These are phyloP conservation scores for Amorpha juglandis DNA, from an alignment of 2,888 invertebrate genomes.

Conservation along the genomic window DNA sequence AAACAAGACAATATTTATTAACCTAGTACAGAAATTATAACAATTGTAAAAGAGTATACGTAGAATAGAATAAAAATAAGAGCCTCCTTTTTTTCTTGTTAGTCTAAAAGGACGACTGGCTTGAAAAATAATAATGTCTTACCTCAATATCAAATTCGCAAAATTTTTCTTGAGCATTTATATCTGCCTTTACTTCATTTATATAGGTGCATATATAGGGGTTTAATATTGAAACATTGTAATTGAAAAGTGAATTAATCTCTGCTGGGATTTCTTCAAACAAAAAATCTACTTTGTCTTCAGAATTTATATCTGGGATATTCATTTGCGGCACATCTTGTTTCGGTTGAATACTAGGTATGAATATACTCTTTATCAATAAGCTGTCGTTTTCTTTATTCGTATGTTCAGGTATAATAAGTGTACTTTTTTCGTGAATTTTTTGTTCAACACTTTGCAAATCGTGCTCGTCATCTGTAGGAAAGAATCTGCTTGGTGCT, in stretches of 20 bases:
- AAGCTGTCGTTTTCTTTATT: constrained; percentile 41
- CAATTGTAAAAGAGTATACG: background rate
- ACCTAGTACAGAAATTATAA: background rate
- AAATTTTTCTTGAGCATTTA: constrained; percentile 64
- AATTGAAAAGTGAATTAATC: constrained; percentile 42
- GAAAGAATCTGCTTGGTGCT: constrained; percentile 56
- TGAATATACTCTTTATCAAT: constrained; percentile 49
- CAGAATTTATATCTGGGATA: constrained; percentile 39
- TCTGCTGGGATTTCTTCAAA: constrained; percentile 52
- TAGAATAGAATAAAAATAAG: no score
- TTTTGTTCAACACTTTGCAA: constrained; percentile 44
- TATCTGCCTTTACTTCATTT: constrained; percentile 51
- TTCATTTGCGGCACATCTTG: constrained; percentile 33
- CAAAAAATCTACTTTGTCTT: constrained; percentile 59
- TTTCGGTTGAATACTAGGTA: constrained; percentile 37
- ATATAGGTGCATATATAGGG: constrained; percentile 51
- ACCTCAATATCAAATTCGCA: constrained; percentile 68
- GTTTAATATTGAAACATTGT: constrained; percentile 48
- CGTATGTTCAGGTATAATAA: constrained; percentile 46
- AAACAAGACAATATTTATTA: constrained; percentile 19
- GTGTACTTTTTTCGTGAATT: constrained; percentile 44
- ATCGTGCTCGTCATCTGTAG: constrained; percentile 49
- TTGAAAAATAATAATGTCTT: constrained; percentile 21
- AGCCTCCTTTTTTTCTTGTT: no score
- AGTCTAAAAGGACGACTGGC: background rate